Evolutionary conservation across 1,140 invertebrate species (phyloP).

Genomic region (Phocides pigmalion): DNA sequence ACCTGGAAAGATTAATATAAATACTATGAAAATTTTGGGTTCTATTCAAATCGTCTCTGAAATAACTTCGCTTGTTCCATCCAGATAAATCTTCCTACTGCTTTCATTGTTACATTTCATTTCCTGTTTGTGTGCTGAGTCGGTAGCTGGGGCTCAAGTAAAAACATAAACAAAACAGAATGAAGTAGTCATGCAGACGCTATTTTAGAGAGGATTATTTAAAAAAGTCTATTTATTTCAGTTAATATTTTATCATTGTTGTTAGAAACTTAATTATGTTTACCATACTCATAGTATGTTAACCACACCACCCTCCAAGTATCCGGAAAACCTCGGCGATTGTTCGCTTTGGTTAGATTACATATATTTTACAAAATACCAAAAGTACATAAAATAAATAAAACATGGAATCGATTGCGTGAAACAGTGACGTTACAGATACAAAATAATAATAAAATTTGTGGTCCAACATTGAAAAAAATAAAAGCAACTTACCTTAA

Average conservation of each 20-base stretch:
- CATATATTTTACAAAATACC: constrained; percentile 35
- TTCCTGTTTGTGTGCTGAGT: constrained; percentile 75
- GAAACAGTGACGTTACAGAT: constrained; percentile 40
- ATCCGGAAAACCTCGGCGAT: constrained; percentile 47
- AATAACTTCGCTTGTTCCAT: constrained; percentile 12
- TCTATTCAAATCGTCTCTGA: constrained; percentile 10
- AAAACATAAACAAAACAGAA: constrained; percentile 78
- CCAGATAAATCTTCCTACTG: constrained; percentile 15
- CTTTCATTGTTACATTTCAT: constrained; percentile 21
- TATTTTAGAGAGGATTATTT: constrained; percentile 55
- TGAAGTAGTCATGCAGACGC: constrained; percentile 71
- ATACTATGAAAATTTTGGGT: constrained; percentile 60
- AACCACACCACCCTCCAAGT: constrained; percentile 75
- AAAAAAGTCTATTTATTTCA: constrained; percentile 16
- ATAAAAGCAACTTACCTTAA: constrained; percentile 67
- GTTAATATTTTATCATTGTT: constrained; percentile 22
- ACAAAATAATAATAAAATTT: constrained; percentile 40
- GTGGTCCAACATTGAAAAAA: constrained; percentile 43
- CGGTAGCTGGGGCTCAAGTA: constrained; percentile 72
- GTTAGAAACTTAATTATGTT: constrained; percentile 18
- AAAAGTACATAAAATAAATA: constrained; percentile 55
- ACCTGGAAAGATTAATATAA: constrained; percentile 91
- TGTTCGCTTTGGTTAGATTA: constrained; percentile 2
- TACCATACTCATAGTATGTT: constrained; percentile 16
- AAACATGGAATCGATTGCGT: constrained; percentile 78